These are phyloP conservation scores for Tromatobia lineatoria DNA, from an alignment of 2,888 invertebrate genomes.

Conservation along the genomic window DNA sequence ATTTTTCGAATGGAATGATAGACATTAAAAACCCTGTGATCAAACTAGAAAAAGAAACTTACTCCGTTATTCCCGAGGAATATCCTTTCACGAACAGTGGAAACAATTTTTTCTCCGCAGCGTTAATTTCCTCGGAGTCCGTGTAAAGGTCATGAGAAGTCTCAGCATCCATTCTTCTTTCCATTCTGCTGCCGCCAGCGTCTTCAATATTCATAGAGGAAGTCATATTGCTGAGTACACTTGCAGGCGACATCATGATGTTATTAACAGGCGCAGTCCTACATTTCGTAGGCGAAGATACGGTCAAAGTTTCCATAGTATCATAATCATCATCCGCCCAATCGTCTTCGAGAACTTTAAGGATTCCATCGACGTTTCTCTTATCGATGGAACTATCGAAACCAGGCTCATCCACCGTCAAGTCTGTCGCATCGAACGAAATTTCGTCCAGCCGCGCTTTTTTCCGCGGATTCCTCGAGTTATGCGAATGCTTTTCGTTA, in stretches of 20 bases:
- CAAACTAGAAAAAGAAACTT: slow-evolving; percentile 64
- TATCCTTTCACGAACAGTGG: slow-evolving; percentile 81
- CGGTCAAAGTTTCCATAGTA: slow-evolving; percentile 72
- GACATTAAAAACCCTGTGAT: too few relatives aligned
- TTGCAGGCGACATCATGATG: slow-evolving; percentile 85
- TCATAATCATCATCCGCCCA: slow-evolving; percentile 83
- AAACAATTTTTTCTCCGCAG: slow-evolving; percentile 74
- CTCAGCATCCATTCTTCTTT: not conserved
- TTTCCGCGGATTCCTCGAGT: slow-evolving; percentile 64
- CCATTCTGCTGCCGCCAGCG: slow-evolving; percentile 38
- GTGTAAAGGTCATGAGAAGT: not conserved
- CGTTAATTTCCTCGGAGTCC: not conserved
- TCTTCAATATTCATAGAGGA: slow-evolving; percentile 86
- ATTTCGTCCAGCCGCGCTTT: slow-evolving; percentile 72
- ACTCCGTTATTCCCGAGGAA: slow-evolving; percentile 73
- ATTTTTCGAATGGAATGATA: too few relatives aligned
- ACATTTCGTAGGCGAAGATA: slow-evolving; percentile 73
- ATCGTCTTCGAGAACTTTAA: slow-evolving; percentile 83
- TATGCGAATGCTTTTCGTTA: slow-evolving; percentile 57
- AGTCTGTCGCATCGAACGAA: slow-evolving; percentile 82
- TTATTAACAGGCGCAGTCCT: slow-evolving; percentile 66
- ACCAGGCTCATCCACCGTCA: slow-evolving; percentile 81
- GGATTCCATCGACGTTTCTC: slow-evolving; percentile 78
- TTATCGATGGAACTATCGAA: slow-evolving; percentile 78
- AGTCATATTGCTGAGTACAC: slow-evolving; percentile 86